Evolutionary conservation across 2,113 vertebrate genomes (phyloP), one percentile per base, ranked within the genome.

Genomic region (Zingel zingel): DNA sequence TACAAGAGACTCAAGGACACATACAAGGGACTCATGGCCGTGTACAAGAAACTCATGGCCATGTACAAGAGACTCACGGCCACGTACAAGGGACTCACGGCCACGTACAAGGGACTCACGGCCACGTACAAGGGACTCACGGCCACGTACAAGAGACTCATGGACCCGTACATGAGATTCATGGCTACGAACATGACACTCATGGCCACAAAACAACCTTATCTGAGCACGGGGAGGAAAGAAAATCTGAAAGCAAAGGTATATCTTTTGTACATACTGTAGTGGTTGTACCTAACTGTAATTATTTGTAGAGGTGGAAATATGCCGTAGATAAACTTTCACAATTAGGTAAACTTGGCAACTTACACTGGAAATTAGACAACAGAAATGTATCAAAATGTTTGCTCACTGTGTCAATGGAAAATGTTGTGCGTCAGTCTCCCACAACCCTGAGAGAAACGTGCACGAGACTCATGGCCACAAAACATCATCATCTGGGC

Each of bases 361-460:
- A 66, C 12, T n/a, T 25, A 1, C 23, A 16, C 14, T 43, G 39
- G 18, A 18, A 43, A 13, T 39, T 5, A 13, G 7, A 39, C 36
- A 63, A 30, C 14, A 19, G 3, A 45, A 45, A 43, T 43, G 0
- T 43, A 43, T 7, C 36, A 56, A 23, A n/a, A 13, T 23, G 23
- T 45, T 47, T 23, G 8, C 15, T 12, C 19, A 15, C 16, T n/a
- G 18, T 66, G 23, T 27, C 5, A 10, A 19, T 53, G 11, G 39
- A 39, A n/a, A 13, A 27, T 71, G 5, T 12, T 47, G 18, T 68
- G 6, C 71, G 23, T 70, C 25, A 81, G 88, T 23, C 23, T 21
- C 75, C 66, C 65, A 84, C 64, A 77, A 79, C 51, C 79, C 70
- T 70, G 59, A 71, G 21, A 48, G 9, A 33, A 76, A 86, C 5